Conservation (phyloP, 2,797 vertebrate species). For the Tenualosa ilisha region DNA sequence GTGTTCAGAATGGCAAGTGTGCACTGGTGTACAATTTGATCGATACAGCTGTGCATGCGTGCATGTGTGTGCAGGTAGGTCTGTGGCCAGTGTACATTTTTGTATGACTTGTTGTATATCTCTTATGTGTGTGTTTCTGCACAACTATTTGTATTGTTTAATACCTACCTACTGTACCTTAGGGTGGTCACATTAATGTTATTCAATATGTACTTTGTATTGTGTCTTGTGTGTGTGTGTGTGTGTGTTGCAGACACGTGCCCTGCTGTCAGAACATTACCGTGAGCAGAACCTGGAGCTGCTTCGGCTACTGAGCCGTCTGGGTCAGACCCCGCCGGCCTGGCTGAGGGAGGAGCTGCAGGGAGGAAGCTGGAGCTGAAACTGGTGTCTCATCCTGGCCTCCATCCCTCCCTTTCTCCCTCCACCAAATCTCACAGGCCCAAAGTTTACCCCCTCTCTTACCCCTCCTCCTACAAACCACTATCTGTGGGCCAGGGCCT, state of each 20-base stretch:
- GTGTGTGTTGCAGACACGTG: slow-evolving; percentile 70
- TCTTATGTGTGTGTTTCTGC: background rate
- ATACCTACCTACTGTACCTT: no score
- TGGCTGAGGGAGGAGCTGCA: slow-evolving; percentile 86
- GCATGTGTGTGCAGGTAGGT: background rate
- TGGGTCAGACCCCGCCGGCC: slow-evolving; percentile 80
- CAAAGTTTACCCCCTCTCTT: background rate
- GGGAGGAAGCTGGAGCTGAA: slow-evolving; percentile 81
- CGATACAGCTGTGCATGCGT: background rate
- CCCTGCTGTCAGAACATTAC: slow-evolving; percentile 80
- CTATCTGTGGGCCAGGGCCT: background rate
- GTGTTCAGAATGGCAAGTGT: background rate
- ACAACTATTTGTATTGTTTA: background rate
- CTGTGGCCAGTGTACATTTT: background rate
- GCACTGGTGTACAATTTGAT: no score
- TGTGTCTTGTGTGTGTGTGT: background rate
- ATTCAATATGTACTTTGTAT: background rate
- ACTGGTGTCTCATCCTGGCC: background rate
- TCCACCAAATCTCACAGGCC: background rate
- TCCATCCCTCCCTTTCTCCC: background rate
- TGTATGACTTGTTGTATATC: background rate
- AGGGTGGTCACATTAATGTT: no score
- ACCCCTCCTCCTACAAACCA: background rate
- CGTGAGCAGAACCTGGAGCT: slow-evolving; percentile 82
- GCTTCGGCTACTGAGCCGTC: slow-evolving; percentile 80